Evolutionary conservation across 2,888 invertebrate genomes (phyloP), one percentile per base, ranked within the genome.

Genomic region (Troglohyphantes excavatus): DNA sequence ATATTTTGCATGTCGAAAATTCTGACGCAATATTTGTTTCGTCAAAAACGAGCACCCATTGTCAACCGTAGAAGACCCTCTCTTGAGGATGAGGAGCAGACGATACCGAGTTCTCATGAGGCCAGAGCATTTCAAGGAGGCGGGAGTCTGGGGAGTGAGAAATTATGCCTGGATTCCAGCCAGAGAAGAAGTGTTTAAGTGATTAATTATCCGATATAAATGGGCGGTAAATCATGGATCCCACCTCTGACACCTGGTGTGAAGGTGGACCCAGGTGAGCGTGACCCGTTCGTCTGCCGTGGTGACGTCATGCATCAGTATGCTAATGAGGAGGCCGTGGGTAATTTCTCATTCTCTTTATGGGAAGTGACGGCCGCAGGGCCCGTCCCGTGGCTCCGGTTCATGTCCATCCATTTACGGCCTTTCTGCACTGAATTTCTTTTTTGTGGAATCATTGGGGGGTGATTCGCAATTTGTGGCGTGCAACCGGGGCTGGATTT

Each of bases 221-320:
- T 70, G 33, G 70, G 82, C 70, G 70, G 82, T 82, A 82, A 82
- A 82, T 82, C 82, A 82, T 59, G 82, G 59, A 70, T 46, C 33
- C 70, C 68, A 82, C 70, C 82, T 70, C 39, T 82, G 82, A 82
- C 79, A 67, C 79, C 79, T 67, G 67, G 82, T 82, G 82, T 70
- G 68, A 82, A 82, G 81, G 59, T 23, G 82, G 70, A 59, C 70
- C 70, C 59, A 29, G 27, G 79, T n/a, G 67, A 67, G 17, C 79
- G 59, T 75, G 29, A 59, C 59, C 75, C 27, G 17, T 65, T 21
- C 65, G 53, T 26, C 46, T 46, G 46, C 53, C 21, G 46, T 26
- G 21, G n/a, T 39, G 63, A 63, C 39, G 7, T 59, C n/a, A 53
- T 43, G 59, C 78, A 65, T 78, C 63, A 78, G 39, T 70, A 70